Conservation (phyloP, 2,888 invertebrate genomes). For the Dryomyza anilis region DNA sequence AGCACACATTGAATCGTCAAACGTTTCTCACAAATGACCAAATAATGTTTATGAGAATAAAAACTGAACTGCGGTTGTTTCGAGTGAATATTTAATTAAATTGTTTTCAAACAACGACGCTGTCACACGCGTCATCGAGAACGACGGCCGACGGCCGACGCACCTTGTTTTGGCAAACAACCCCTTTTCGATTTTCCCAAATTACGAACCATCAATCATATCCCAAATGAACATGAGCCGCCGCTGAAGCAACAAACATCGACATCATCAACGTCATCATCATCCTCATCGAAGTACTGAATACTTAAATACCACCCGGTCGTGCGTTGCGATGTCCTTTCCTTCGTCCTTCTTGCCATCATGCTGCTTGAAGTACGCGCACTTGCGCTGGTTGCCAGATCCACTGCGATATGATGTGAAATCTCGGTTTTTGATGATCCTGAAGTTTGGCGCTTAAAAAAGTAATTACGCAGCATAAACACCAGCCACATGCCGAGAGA, state of each 20-base stretch:
- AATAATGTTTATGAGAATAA: constrained; percentile 15
- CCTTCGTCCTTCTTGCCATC: background rate
- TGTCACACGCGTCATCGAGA: constrained; percentile 41
- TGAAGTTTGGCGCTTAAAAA: constrained; percentile 21
- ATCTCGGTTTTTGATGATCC: constrained; percentile 4
- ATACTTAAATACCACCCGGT: no score
- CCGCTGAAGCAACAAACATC: constrained; percentile 31
- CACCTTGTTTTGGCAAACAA: constrained; percentile 56
- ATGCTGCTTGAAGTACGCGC: background rate
- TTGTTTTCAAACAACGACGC: constrained; percentile 56
- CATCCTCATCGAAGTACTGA: constrained; percentile 19
- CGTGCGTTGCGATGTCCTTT: no score
- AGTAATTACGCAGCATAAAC: constrained; percentile 26
- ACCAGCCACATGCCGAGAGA: constrained; percentile 19
- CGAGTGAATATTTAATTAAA: constrained; percentile 59
- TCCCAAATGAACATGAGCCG: constrained; percentile 18
- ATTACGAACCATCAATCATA: constrained; percentile 57
- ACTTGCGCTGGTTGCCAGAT: no score
- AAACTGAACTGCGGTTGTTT: constrained; percentile 35
- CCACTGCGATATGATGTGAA: background rate
- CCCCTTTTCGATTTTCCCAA: constrained; percentile 51
- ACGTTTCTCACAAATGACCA: background rate
- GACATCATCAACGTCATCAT: constrained; percentile 19
- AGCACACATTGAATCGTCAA: no score
- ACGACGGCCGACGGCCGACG: constrained; percentile 34